Base-by-base conservation (phyloP, 2,888 invertebrate genomes). In the Cynaeus angustus region DNA sequence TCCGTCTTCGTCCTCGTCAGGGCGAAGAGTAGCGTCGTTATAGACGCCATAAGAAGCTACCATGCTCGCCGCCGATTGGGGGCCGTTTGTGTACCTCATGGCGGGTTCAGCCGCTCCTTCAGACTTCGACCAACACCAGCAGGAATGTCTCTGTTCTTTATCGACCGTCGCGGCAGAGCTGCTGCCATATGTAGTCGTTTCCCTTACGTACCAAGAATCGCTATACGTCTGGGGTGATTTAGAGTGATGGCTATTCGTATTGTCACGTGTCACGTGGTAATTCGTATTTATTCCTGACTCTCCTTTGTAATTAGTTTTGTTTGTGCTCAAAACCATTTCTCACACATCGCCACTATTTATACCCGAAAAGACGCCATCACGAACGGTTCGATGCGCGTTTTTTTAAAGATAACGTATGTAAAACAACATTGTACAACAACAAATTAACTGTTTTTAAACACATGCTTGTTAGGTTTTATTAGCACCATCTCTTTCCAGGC, bases 21-120 rank as follows among this genome's bases (percentile, higher is more conserved):
- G 69, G 50, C 76, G 72, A 48, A 77, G 71, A 13, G 80, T 80
- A 50, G 75, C 72, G 56, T 80, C 82, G 56, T 83, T 82, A 77
- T 86, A 85, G 45, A 86, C 85, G 56, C 85, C 86, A 75, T 86
- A 86, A 3, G 86, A 85, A 13, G 84, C 85, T 58, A 85, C 83
- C 80, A 84, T 83, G 66, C 77, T 82, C 12, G 82, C 80, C 59
- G 81, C 81, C 48, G 81, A 77, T 26, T 79, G 78, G 62, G 80
- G 74, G 38, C 78, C 80, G 77, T 80, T 82, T 67, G 78, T 78
- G 75, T 82, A 81, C 75, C 78, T 75, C 79, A 79, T 67, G 62
- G 66, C 52, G 62, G 70, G 45, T 50, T 70, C 58, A 46, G 67
- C 10, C 16, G 38, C 43, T 56, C 43, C 52, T 56, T 67, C 66